Evolutionary conservation across 1,140 invertebrate species (phyloP).

Genomic region (Polypedilum pembai): DNA sequence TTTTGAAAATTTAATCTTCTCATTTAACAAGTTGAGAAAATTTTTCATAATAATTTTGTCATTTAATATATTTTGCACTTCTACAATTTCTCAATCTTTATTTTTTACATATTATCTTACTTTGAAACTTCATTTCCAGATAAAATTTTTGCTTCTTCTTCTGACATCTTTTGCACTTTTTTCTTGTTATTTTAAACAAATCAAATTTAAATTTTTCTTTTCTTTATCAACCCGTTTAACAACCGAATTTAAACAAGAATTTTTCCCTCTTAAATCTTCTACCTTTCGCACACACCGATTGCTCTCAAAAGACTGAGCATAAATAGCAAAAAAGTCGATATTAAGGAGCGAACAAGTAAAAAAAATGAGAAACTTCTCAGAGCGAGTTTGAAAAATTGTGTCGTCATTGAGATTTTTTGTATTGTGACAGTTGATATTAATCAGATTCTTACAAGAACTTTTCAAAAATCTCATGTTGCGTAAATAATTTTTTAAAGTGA

Average conservation of each 20-base stretch:
- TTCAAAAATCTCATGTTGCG: too few relatives aligned
- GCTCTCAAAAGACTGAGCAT: background rate
- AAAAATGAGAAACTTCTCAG: too few relatives aligned
- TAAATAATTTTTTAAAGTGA: too few relatives aligned
- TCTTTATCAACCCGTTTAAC: background rate
- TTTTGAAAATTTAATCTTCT: background rate
- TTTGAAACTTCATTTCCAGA: constrained; percentile 3
- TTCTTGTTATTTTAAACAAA: background rate
- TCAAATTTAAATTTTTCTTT: background rate
- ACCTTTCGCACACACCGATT: background rate
- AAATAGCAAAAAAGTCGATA: too few relatives aligned
- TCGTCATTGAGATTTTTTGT: too few relatives aligned
- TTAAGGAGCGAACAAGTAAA: too few relatives aligned
- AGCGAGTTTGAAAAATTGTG: too few relatives aligned
- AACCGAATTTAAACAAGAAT: background rate
- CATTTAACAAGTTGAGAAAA: background rate
- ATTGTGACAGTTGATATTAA: too few relatives aligned
- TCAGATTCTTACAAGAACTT: too few relatives aligned
- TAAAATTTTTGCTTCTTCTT: constrained; percentile 18
- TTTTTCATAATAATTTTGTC: background rate
- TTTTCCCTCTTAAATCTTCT: background rate
- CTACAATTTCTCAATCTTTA: background rate
- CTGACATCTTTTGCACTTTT: background rate
- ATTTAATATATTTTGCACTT: background rate
- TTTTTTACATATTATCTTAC: background rate